Evolutionary conservation across 2,113 vertebrate species (phyloP), one percentile per base, ranked within the genome.

Genomic region (Bagarius yarrelli): DNA sequence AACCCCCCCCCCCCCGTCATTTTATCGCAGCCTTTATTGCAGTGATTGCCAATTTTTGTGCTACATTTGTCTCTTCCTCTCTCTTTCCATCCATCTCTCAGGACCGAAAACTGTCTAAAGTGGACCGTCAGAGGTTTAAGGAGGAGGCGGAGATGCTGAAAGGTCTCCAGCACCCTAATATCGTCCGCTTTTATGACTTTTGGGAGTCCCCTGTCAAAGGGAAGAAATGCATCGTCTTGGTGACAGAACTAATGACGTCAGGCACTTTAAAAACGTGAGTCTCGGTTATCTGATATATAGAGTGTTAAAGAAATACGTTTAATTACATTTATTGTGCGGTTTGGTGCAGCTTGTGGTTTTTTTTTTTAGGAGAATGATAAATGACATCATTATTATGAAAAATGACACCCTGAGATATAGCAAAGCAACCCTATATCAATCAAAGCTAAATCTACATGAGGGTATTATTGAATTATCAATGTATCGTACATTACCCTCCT

Each of bases 71-170:
- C 34, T 59, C 34, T 57, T 30, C 11, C 19, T 66, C 40, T 78
- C 30, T 64, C 44, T 74, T 18, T 82, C 32, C 53, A 27, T 66
- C 25, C 53, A 21, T 73, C 25, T 78, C 66, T 0, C 32, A 99
- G 98, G 98, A 99, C 86, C 93, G 96, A 78, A 99, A 99, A 87
- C 93, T 99, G 82, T 96, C 96, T 59, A 98, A 98, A 91, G 92
- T 91, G 8, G 98, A 99, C 90, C 90, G 98, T 57, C 97, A 99
- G 88, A 90, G 97, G 40, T 99, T 99, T 91, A 98, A 98, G 86
- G 98, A 99, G 85, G 98, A 99, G 89, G 98, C 97, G 0, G 98
- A 98, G 85, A 99, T 99, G 98, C 85, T 99, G 60, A 98, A 99
- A 89, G 97, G 95, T 69, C 93, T 99, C 19, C 98, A 99, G 89